These are phyloP conservation scores for Paratilapia polleni DNA, from an alignment of 2,113 vertebrate genomes.

Conservation along the genomic window DNA sequence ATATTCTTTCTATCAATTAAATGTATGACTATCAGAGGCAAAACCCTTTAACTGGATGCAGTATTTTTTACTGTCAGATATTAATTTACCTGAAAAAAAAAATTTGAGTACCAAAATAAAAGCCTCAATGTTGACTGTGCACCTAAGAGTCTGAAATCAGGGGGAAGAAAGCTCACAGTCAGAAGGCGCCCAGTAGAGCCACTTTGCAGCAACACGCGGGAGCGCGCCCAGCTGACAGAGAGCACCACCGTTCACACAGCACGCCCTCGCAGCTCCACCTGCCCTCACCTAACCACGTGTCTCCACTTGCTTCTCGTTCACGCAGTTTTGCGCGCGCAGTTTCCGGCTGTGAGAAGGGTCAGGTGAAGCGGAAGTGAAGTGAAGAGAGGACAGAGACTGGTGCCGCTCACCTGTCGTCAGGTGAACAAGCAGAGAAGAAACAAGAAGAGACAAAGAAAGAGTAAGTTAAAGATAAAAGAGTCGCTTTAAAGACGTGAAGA, in stretches of 20 bases:
- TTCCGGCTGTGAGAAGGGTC: background rate
- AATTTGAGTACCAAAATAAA: background rate
- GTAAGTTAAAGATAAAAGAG: constrained; percentile 9
- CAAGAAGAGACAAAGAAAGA: background rate
- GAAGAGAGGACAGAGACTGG: background rate
- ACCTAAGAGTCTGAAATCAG: constrained; percentile 16
- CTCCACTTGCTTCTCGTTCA: background rate
- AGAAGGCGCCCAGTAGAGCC: background rate
- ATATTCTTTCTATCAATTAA: background rate
- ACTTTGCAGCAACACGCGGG: background rate
- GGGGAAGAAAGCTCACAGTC: rapidly evolving
- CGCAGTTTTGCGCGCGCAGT: background rate
- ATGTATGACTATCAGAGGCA: background rate
- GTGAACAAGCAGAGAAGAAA: background rate
- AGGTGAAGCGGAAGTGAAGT: constrained; percentile 49
- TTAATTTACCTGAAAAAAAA: background rate
- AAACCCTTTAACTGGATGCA: background rate
- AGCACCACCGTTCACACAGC: background rate
- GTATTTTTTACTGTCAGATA: background rate
- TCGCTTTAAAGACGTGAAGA: background rate
- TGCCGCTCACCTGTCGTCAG: constrained; percentile 33
- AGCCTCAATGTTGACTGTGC: background rate
- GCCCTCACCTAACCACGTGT: background rate
- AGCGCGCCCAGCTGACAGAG: background rate
- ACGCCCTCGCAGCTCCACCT: background rate